phyloP scores from a whole-genome alignment of 1,140 invertebrate genomes.

The Planococcus citri region DNA sequence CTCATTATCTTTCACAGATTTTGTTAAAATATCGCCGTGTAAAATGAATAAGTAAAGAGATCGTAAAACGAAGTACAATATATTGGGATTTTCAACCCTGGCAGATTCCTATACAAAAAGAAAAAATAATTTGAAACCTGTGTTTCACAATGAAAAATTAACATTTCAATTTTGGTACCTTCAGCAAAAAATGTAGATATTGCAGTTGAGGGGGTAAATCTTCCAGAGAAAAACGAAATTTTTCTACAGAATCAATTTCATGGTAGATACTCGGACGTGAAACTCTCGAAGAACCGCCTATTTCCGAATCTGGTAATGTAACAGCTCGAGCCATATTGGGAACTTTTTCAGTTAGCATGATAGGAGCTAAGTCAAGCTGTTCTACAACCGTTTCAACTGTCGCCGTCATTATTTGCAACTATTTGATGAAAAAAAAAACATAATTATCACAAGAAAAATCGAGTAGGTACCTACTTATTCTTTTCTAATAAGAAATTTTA shows the following conservation, averaged over 20 bases:
- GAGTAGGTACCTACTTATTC: too few species aligned
- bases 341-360: constrained; percentile 68
- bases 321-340: constrained; percentile 70
- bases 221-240: constrained; percentile 82
- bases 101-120: constrained; percentile 53
- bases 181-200: constrained; percentile 78
- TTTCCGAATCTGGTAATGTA: constrained; percentile 77
- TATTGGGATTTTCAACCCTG: constrained; percentile 74
- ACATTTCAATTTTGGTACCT: constrained; percentile 53
- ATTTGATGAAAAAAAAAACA: not conserved
- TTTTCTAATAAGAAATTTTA: too few species aligned
- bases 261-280: constrained; percentile 46
- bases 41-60: constrained; percentile 84
- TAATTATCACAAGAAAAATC: not conserved
- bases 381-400: constrained; percentile 85
- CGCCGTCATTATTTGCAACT: constrained; percentile 72
- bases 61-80: constrained; percentile 83
- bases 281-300: constrained; percentile 34
- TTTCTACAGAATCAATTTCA: constrained; percentile 62
- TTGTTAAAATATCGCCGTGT: constrained; percentile 82
- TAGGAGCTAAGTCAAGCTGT: constrained; percentile 66
- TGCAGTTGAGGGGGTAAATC: constrained; percentile 84
- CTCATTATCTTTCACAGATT: constrained; percentile 75
- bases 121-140: constrained; percentile 16
- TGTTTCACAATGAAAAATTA: not conserved